Evolutionary conservation across 2,113 vertebrate genomes (phyloP).

Genomic region (Erinaceus europaeus): DNA sequence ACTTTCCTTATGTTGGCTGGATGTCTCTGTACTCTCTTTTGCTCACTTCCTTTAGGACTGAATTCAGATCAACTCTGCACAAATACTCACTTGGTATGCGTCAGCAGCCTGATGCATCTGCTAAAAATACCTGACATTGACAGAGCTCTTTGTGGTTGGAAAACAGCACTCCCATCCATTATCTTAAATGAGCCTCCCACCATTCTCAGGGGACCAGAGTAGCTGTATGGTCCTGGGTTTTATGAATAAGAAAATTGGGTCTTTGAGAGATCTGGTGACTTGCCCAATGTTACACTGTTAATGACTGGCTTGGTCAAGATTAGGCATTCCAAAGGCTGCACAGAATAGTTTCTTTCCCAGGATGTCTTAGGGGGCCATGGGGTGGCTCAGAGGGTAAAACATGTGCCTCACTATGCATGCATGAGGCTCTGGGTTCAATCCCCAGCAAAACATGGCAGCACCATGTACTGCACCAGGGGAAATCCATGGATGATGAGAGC

Average conservation of each 20-base stretch:
- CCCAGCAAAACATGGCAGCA: too few species aligned
- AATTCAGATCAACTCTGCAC: conserved; percentile 20
- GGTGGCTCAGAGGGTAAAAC: too few species aligned
- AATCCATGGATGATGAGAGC: too few species aligned
- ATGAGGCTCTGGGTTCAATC: too few species aligned
- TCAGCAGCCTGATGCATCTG: conserved; percentile 32
- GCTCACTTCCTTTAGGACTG: conserved; percentile 32
- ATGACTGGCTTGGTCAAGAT: background rate
- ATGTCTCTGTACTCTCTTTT: conserved; percentile 46
- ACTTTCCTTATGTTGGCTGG: conserved; percentile 22
- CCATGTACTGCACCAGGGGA: too few species aligned
- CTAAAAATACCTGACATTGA: conserved; percentile 66
- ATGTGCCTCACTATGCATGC: too few species aligned
- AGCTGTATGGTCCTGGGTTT: background rate
- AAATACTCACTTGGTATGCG: conserved; percentile 15
- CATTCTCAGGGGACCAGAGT: background rate
- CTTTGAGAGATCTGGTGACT: background rate
- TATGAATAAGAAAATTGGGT: too few species aligned
- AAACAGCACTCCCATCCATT: conserved; percentile 34
- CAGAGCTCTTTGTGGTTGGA: conserved; percentile 11
- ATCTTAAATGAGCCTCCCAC: conserved; percentile 3
- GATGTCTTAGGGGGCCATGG: too few species aligned
- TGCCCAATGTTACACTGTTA: background rate
- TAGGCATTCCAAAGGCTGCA: background rate
- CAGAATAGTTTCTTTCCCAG: too few species aligned